Percentiles rank a stretch among this genome's conserved stretches.
Evolutionary conservation across 1,140 invertebrate species (phyloP).

Genomic region (Camponotus vicinus): DNA sequence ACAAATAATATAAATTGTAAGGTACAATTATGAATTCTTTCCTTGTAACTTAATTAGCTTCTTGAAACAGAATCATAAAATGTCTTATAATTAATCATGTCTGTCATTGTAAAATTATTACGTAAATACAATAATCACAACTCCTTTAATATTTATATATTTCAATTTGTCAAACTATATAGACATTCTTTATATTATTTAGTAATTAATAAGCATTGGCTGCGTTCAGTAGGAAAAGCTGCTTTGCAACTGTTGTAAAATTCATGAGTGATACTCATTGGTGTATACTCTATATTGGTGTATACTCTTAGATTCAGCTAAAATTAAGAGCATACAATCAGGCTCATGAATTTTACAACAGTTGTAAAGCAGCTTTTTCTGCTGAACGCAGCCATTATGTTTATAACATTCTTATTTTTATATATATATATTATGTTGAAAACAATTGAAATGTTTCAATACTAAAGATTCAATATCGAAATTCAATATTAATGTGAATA

Average conservation of each 20-base stretch:
- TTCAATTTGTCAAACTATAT: constrained; percentile 1
- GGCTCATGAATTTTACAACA: too few relatives aligned
- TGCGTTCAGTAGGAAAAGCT: too few relatives aligned
- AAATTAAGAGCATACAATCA: too few relatives aligned
- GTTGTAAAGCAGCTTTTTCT: too few relatives aligned
- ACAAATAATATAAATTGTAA: neutral
- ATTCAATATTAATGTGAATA: too few relatives aligned
- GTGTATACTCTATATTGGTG: too few relatives aligned
- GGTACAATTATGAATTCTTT: neutral
- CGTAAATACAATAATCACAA: too few relatives aligned
- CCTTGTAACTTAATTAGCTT: neutral
- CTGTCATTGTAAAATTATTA: neutral
- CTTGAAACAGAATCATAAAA: neutral
- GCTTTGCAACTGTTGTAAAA: too few relatives aligned
- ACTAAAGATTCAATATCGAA: neutral
- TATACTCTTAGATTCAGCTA: too few relatives aligned
- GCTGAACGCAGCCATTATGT: too few relatives aligned
- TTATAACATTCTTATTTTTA: neutral
- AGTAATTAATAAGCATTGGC: too few relatives aligned
- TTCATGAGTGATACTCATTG: too few relatives aligned
- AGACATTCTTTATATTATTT: neutral
- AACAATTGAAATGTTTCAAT: neutral
- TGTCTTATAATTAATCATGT: neutral
- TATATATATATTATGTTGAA: neutral
- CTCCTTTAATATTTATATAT: neutral